Base-by-base conservation (phyloP, 2,797 vertebrate species). In the Brotogeris chrysoptera region DNA sequence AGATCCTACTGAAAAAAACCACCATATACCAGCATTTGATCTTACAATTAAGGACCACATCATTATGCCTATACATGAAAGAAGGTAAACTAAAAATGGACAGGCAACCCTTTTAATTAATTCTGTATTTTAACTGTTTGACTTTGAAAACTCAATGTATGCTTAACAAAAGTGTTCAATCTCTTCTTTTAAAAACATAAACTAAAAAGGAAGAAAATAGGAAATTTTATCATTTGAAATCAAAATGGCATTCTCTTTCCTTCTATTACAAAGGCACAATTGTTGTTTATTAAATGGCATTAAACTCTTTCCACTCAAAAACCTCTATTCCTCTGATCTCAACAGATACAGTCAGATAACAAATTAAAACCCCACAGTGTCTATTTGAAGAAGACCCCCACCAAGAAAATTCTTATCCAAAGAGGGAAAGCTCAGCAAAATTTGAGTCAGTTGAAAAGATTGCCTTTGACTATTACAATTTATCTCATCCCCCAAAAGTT, bases 61-160 rank as follows among this genome's bases (percentile, higher is more conserved):
- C 53, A 63, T 88, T 84, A 88, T 47, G 46, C 55, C 59, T 72
- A 24, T 47, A 76, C 6, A 17, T 65, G 63, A 83, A 10, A 77
- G 76, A 91, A 87, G 59, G 74, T 43, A 95, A 91, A 91, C 64
- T 71, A 74, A 78, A 94, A 71, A 86, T 21, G 39, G 76, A 52
- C 32, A 80, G 64, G 47, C 55, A 95, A 88, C 1, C 4, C 39
- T 91, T 90, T 86, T 71, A 90, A 94, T 86, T 66, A 88, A 55
- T 88, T 92, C 44, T 89, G 9, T 43, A 80, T 61, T 80, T 60
- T 80, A 93, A 90, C 46, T 38, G n/a, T 78, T 88, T 95, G 68
- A 87, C 76, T 88, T 89, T 65, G 74, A 91, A 95, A 92, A 73
- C 52, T 90, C 61, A 82, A 46, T 34, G 27, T 50, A 76, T 41